Evolutionary conservation across 2,113 vertebrate species (phyloP).

Genomic region (Eonycteris spelaea): DNA sequence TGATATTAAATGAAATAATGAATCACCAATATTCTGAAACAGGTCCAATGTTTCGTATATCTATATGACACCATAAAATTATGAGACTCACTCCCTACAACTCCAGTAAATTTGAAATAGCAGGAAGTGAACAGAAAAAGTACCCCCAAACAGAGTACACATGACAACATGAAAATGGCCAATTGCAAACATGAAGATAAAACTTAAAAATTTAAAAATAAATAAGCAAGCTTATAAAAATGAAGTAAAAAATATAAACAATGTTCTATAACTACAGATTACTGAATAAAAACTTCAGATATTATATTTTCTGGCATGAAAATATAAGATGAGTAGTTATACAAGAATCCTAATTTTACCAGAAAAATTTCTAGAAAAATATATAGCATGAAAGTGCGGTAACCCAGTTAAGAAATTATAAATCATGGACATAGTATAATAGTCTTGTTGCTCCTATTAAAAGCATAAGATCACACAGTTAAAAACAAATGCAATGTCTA

Average conservation of each 20-base stretch:
- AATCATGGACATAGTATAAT: neutral
- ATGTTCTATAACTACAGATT: neutral
- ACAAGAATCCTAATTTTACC: neutral
- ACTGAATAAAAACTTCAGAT: neutral
- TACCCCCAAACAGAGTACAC: neutral
- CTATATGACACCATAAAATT: neutral
- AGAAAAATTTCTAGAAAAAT: slow-evolving; percentile 21
- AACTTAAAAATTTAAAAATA: neutral
- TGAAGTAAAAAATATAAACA: neutral
- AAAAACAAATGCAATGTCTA: neutral
- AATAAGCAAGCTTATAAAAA: neutral
- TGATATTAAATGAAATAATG: neutral
- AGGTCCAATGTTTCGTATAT: neutral
- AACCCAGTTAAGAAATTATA: neutral
- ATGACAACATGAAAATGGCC: neutral
- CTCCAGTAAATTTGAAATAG: neutral
- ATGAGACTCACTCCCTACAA: neutral
- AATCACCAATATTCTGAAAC: neutral
- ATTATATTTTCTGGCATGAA: neutral
- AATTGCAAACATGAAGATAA: neutral
- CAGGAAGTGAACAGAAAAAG: neutral
- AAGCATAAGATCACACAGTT: neutral
- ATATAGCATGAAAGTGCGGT: neutral
- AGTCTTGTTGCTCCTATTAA: neutral
- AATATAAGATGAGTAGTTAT: neutral